Evolutionary conservation across 1,140 invertebrate species (phyloP), one percentile per base, ranked within the genome.

Genomic region (Steinernema feltiae): DNA sequence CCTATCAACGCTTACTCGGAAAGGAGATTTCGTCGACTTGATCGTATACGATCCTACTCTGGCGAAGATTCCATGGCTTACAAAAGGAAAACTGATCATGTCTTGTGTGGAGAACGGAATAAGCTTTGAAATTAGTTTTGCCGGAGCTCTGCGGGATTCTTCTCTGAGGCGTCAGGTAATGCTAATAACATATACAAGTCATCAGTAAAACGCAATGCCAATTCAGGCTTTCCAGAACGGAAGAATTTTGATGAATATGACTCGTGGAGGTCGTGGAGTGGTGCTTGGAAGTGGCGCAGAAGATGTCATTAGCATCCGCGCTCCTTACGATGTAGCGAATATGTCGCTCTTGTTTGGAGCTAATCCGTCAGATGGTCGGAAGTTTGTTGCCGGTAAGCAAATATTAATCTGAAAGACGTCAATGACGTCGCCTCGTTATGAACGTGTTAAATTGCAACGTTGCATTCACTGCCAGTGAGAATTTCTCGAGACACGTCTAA

Each of bases 241-340:
- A 3, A 31, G 0, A 12, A 31, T 21, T 31, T 24, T 71, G 17
- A 73, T 30, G 35, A 73, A 73, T 18, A 73, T 82, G 31, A 76
- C 18, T 53, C 31, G 48, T 15, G 71, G 70, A 21, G 27, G 31
- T 24, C 21, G 32, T 77, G 35, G 27, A 17, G 71, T 15, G 69
- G 15, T 41, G 30, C 17, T 69, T 31, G 30, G 72, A 75, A 70
- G 80, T 48, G 83, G 82, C 30, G 82, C 82, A 7, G 74, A 85
- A 15, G 75, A 77, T 30, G 71, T 83, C 17, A 71, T 86, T 15
- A 71, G 82, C 32, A 69, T 85, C 18, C 82, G 84, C 3, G 85
- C 79, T 7, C 85, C 84, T 12, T 83, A 82, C 69, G 84, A 85
- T 76, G 80, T 75, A 3, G 81, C 82, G 21, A 85, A 85, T 77